Evolutionary conservation across 2,797 vertebrate genomes (phyloP).

Genomic region (Peromyscus aztecus): DNA sequence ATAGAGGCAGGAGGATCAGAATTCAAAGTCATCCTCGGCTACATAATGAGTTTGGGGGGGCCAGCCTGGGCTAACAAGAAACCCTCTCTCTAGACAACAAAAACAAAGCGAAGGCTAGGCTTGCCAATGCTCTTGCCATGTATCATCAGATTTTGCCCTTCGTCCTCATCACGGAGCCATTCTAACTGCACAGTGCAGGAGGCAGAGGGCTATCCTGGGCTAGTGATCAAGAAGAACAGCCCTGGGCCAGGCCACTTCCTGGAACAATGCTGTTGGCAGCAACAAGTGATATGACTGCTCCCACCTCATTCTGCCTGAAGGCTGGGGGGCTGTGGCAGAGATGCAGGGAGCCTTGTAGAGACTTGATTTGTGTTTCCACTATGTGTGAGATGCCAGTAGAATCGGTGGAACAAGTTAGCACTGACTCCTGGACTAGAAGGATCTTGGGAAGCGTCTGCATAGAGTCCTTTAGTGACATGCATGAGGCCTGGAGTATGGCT

Average conservation of each 20-base stretch:
- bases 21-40: neutral
- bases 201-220: neutral
- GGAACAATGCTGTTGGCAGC: neutral
- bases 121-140: neutral
- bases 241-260: neutral
- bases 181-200: neutral
- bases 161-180: conserved; percentile 37
- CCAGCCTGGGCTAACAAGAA: neutral
- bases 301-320: neutral
- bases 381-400: neutral
- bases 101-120: neutral
- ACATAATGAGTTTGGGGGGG: neutral
- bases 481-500: neutral
- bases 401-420: neutral
- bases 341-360: neutral
- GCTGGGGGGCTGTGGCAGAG: neutral
- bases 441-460: neutral
- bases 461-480: neutral
- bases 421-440: neutral
- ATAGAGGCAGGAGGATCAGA: neutral
- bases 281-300: neutral
- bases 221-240: neutral
- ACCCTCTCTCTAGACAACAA: neutral
- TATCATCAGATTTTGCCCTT: neutral
- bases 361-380: neutral